phyloP scores from a whole-genome alignment of 2,797 vertebrate species.

The Cynodonichthys magdalenae region DNA sequence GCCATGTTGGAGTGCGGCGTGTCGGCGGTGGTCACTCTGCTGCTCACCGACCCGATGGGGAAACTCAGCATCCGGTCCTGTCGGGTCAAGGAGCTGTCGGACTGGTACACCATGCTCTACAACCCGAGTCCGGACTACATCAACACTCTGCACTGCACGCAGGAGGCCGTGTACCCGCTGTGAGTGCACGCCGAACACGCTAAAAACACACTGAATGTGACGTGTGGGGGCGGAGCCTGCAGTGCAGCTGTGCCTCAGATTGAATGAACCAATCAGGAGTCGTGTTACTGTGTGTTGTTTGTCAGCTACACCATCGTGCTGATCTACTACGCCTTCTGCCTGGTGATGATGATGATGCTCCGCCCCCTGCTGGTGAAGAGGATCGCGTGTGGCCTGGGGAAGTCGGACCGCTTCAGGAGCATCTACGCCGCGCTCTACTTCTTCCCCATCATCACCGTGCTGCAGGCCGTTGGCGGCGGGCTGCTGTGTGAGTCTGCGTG shows the following conservation, averaged over 20 bases:
- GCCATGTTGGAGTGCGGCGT: conserved; percentile 89
- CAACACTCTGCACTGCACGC: conserved; percentile 95
- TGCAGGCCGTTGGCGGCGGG: conserved; percentile 95
- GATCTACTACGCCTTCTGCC: conserved; percentile 95
- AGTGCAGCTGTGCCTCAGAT: too few relatives aligned
- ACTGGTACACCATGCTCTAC: conserved; percentile 99
- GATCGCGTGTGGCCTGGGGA: conserved; percentile 94
- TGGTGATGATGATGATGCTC: conserved; percentile 96
- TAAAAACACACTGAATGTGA: too few relatives aligned
- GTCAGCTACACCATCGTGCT: conserved; percentile 95
- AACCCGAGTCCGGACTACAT: conserved; percentile 97
- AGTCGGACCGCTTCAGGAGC: conserved; percentile 95
- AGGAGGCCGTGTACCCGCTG: conserved; percentile 96
- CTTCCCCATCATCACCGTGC: conserved; percentile 94
- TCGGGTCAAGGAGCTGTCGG: conserved; percentile 91
- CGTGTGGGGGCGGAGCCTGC: too few relatives aligned
- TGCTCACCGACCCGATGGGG: conserved; percentile 89
- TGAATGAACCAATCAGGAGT: too few relatives aligned
- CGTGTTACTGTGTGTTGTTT: not conserved
- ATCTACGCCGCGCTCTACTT: conserved; percentile 98
- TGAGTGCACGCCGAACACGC: conserved; percentile 51
- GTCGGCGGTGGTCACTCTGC: conserved; percentile 86
- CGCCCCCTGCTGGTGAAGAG: conserved; percentile 97
- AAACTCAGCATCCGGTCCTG: conserved; percentile 89
- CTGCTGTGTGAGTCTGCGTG: conserved; percentile 89